Percentiles rank a stretch among this genome's conserved stretches.
These are phyloP conservation scores for Halichoeres trimaculatus DNA, from an alignment of 2,113 vertebrate genomes.

Conservation along the genomic window DNA sequence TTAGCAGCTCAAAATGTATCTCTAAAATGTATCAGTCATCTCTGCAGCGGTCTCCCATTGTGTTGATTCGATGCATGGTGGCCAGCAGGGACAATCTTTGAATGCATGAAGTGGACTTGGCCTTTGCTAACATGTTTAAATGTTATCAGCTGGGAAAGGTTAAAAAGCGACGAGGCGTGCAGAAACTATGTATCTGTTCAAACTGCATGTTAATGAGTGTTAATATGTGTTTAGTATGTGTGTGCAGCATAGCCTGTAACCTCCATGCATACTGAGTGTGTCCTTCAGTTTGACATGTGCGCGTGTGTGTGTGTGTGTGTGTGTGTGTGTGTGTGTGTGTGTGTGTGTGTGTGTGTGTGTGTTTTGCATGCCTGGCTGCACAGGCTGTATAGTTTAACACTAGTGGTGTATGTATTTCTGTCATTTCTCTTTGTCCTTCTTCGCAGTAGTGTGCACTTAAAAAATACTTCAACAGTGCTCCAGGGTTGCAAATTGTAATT, in stretches of 20 bases:
- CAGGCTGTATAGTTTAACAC: neutral
- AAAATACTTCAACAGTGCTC: no score
- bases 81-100: conserved; percentile 2
- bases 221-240: conserved; percentile 19
- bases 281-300: neutral
- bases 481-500: no score
- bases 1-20: neutral
- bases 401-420: neutral
- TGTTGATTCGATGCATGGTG: neutral
- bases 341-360: neutral
- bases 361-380: neutral
- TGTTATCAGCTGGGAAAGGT: conserved; percentile 29
- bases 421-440: neutral
- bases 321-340: neutral
- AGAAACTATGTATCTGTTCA: neutral
- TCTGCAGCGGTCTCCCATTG: neutral
- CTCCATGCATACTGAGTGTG: conserved; percentile 4
- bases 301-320: conserved; percentile 2
- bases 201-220: conserved; percentile 25
- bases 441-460: no score
- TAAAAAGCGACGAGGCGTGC: conserved; percentile 7
- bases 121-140: conserved; percentile 10
- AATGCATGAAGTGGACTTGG: neutral
- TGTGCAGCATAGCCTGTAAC: conserved; percentile 2
- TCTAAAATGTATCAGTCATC: neutral